Evolutionary conservation across 1,140 invertebrate species (phyloP).

Genomic region (Caenorhabditis briggsae): DNA sequence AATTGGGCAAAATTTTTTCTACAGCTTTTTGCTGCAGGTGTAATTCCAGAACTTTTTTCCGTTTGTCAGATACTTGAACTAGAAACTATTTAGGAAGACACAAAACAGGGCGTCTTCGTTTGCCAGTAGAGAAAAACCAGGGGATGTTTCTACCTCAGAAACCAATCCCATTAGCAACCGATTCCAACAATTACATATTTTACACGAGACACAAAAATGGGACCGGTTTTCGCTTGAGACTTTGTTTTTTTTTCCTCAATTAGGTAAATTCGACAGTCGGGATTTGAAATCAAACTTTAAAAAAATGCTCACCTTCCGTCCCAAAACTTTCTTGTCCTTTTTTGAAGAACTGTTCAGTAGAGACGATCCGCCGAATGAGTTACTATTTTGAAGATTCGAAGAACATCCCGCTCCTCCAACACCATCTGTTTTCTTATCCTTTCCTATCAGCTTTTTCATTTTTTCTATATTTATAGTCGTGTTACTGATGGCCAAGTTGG

Average conservation of each 20-base stretch:
- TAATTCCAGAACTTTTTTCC: too few relatives aligned
- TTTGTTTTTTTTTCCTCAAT: too few relatives aligned
- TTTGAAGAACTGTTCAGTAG: not conserved
- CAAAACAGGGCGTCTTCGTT: too few relatives aligned
- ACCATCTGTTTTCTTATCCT: conserved; percentile 33
- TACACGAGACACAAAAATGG: too few relatives aligned
- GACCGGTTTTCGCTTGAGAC: not conserved
- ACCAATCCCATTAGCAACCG: conserved; percentile 38
- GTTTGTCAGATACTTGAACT: too few relatives aligned
- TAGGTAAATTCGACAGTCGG: not conserved
- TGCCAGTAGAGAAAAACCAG: not conserved
- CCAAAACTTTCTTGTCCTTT: conserved; percentile 26
- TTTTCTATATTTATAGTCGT: not conserved
- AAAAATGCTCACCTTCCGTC: conserved; percentile 15
- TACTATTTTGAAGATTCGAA: not conserved
- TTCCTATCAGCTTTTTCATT: conserved; percentile 42
- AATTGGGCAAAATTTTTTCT: too few relatives aligned
- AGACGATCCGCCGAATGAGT: not conserved
- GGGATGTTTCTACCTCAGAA: not conserved
- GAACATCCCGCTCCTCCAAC: conserved; percentile 1
- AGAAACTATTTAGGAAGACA: too few relatives aligned
- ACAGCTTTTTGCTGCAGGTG: too few relatives aligned
- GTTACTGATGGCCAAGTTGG: conserved; percentile 3
- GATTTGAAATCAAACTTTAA: not conserved
- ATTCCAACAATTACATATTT: not conserved